Evolutionary conservation across 2,113 vertebrate genomes (phyloP).

Genomic region (Saccopteryx leptura): DNA sequence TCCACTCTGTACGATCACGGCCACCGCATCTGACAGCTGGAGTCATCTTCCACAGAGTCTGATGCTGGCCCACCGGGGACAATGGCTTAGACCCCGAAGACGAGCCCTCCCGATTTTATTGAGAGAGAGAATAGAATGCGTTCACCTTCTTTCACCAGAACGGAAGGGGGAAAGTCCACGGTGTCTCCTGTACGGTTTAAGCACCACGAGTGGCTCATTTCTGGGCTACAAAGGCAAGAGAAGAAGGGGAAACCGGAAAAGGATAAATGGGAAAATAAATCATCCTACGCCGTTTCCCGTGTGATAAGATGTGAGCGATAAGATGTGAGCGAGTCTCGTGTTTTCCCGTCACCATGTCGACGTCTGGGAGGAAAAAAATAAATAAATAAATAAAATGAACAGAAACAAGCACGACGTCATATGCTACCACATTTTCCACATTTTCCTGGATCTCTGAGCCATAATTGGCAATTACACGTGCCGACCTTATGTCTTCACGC

Average conservation of each 20-base stretch:
- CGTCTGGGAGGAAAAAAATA: background rate
- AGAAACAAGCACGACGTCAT: background rate
- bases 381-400: constrained; percentile 34
- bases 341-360: background rate
- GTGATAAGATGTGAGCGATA: constrained; percentile 12
- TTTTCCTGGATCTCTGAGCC: background rate
- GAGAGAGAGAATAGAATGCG: background rate
- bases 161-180: rapidly evolving
- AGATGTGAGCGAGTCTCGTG: background rate
- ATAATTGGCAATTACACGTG: background rate
- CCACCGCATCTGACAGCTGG: background rate
- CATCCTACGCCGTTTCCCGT: background rate
- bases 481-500: background rate
- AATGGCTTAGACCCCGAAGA: background rate
- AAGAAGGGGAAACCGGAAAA: background rate
- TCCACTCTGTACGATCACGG: background rate
- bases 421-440: background rate
- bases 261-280: background rate
- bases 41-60: background rate
- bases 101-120: background rate
- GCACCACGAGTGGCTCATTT: background rate
- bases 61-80: background rate
- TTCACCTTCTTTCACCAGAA: background rate
- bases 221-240: background rate
- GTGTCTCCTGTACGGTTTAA: background rate